phyloP scores from a whole-genome alignment of 2,888 invertebrate genomes.

The Torymus aiolomorphi region DNA sequence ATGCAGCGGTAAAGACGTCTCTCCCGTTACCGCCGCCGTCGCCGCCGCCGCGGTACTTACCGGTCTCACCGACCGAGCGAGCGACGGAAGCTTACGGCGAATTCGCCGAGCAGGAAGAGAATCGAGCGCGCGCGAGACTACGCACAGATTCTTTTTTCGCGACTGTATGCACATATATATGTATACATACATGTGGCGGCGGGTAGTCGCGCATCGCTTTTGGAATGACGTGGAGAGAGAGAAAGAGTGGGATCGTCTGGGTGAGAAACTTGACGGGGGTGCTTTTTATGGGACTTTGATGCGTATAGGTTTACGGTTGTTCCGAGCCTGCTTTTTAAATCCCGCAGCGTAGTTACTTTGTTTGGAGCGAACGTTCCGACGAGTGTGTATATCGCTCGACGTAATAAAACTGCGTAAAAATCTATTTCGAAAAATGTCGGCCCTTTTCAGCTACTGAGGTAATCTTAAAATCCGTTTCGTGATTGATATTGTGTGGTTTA shows the following conservation, averaged over 20 bases:
- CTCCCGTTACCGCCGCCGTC: conserved; percentile 70
- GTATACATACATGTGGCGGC: too few relatives aligned
- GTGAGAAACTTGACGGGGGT: not conserved
- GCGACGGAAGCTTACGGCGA: conserved; percentile 30
- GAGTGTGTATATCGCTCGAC: too few relatives aligned
- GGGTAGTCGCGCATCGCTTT: not conserved
- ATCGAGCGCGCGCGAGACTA: not conserved
- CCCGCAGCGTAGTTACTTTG: too few relatives aligned
- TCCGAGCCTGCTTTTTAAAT: too few relatives aligned
- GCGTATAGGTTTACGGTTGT: too few relatives aligned
- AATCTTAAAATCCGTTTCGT: too few relatives aligned
- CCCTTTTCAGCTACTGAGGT: too few relatives aligned
- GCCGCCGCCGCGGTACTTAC: conserved; percentile 24
- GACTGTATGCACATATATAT: not conserved
- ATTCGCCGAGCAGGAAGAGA: not conserved
- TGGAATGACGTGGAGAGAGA: not conserved
- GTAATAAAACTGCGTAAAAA: too few relatives aligned
- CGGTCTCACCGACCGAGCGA: conserved; percentile 1
- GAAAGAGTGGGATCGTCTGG: not conserved
- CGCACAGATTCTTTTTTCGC: not conserved
- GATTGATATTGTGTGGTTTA: too few relatives aligned
- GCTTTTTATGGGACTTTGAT: not conserved
- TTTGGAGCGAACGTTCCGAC: too few relatives aligned
- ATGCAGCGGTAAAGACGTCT: conserved; percentile 76
- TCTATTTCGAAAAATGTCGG: too few relatives aligned